Evolutionary conservation across 2,797 vertebrate species (phyloP).

Genomic region (Catamblyrhynchus diadema): DNA sequence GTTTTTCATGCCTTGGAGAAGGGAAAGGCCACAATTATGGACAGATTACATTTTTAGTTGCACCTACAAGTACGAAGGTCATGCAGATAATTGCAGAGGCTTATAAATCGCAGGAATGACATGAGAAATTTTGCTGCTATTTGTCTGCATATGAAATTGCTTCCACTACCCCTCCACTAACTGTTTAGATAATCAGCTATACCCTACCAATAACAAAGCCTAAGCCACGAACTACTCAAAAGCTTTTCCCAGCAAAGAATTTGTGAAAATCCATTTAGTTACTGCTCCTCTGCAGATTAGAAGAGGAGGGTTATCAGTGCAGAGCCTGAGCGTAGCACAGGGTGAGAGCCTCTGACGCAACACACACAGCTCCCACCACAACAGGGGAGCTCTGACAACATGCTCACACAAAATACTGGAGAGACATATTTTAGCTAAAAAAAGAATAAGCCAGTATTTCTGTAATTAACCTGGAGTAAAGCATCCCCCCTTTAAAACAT

Average conservation of each 20-base stretch:
- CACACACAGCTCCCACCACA: fast-evolving
- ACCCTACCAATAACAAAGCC: not conserved
- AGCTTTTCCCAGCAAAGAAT: not conserved
- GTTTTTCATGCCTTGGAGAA: not conserved
- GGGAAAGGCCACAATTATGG: not conserved
- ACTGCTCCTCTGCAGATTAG: not conserved
- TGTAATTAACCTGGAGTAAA: not conserved
- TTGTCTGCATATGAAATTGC: not conserved
- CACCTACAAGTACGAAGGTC: not conserved
- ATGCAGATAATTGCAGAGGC: not conserved
- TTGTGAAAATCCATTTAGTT: not conserved
- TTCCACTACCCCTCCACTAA: not conserved
- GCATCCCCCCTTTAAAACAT: not conserved
- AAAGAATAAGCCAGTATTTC: not conserved
- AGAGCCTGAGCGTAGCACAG: not conserved
- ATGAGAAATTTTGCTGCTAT: not conserved
- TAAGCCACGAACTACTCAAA: not conserved
- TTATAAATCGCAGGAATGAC: not conserved
- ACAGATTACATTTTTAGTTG: not conserved
- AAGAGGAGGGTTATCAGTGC: not conserved
- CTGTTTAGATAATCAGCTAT: not conserved
- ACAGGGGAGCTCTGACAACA: not conserved
- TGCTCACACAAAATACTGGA: not conserved
- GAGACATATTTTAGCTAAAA: not conserved
- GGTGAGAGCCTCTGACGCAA: not conserved